Evolutionary conservation across 2,797 vertebrate species (phyloP).

Genomic region (Chelmon rostratus): DNA sequence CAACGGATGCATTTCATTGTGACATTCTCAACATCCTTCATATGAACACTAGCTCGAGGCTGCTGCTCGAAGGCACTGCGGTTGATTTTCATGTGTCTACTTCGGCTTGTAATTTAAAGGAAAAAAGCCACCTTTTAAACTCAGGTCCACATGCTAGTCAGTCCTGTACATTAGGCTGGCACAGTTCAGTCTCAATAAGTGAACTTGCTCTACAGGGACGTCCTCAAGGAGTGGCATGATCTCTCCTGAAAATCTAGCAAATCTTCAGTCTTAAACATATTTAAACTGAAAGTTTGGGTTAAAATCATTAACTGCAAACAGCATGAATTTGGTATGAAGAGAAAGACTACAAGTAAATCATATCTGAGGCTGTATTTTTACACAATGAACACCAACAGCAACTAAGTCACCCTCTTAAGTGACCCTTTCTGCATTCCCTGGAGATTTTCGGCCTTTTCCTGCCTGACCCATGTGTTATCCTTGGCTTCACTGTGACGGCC

Average conservation of each 20-base stretch:
- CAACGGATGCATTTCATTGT: slow-evolving; percentile 71
- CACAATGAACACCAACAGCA: neutral
- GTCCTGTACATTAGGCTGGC: slow-evolving; percentile 5
- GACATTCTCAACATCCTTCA: slow-evolving; percentile 56
- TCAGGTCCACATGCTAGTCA: slow-evolving; percentile 2
- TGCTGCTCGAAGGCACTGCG: slow-evolving; percentile 50
- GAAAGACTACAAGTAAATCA: slow-evolving; percentile 14
- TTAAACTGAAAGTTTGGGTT: slow-evolving; percentile 1
- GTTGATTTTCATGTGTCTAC: slow-evolving; percentile 45
- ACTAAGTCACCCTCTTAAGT: slow-evolving; percentile 6
- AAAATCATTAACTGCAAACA: slow-evolving; percentile 7
- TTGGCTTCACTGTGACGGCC: slow-evolving; percentile 26
- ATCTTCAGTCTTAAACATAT: slow-evolving; percentile 8
- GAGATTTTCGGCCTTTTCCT: slow-evolving; percentile 10
- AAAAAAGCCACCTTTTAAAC: slow-evolving; percentile 44
- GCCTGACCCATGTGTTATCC: slow-evolving; percentile 11
- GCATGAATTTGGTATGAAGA: neutral
- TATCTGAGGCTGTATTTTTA: slow-evolving; percentile 4
- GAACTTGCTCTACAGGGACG: slow-evolving; percentile 20
- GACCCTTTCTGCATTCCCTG: slow-evolving; percentile 2
- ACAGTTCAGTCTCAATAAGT: slow-evolving; percentile 54
- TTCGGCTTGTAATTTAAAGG: slow-evolving; percentile 24
- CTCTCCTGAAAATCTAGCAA: neutral
- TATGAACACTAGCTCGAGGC: slow-evolving; percentile 42
- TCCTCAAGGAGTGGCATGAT: neutral